phyloP scores from a whole-genome alignment of 2,888 invertebrate species.

The Synergus itoensis region DNA sequence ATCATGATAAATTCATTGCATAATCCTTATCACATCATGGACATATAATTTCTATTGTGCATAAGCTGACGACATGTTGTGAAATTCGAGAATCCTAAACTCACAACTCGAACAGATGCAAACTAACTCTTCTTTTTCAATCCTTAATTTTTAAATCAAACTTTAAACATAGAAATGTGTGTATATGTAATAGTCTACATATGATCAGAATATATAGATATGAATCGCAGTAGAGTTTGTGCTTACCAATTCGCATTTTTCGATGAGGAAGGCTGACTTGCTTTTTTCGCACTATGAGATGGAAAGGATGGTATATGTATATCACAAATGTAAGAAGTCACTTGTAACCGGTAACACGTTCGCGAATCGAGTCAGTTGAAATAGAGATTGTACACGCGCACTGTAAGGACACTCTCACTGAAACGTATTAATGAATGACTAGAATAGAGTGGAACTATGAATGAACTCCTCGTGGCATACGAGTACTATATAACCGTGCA shows the following conservation, averaged over 20 bases:
- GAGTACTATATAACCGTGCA: conserved; percentile 72
- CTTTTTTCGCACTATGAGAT: neutral
- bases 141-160: too few relatives aligned
- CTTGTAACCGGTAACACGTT: neutral
- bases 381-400: conserved; percentile 49
- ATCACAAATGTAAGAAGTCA: conserved; percentile 7
- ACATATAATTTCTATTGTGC: neutral
- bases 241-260: conserved; percentile 74
- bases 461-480: conserved; percentile 72
- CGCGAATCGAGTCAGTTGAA: conserved; percentile 62
- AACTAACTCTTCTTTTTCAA: too few relatives aligned
- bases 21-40: neutral
- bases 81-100: neutral
- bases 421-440: conserved; percentile 73
- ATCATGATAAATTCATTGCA: neutral
- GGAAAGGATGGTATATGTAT: neutral
- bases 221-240: neutral
- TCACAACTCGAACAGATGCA: neutral
- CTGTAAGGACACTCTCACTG: conserved; percentile 63
- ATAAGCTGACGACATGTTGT: neutral
- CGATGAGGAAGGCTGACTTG: conserved; percentile 35
- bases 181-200: neutral
- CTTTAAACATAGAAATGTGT: too few relatives aligned
- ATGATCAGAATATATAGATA: neutral
- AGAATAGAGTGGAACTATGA: conserved; percentile 73